phyloP scores from a whole-genome alignment of 2,113 vertebrate genomes.

The Ovis canadensis region DNA sequence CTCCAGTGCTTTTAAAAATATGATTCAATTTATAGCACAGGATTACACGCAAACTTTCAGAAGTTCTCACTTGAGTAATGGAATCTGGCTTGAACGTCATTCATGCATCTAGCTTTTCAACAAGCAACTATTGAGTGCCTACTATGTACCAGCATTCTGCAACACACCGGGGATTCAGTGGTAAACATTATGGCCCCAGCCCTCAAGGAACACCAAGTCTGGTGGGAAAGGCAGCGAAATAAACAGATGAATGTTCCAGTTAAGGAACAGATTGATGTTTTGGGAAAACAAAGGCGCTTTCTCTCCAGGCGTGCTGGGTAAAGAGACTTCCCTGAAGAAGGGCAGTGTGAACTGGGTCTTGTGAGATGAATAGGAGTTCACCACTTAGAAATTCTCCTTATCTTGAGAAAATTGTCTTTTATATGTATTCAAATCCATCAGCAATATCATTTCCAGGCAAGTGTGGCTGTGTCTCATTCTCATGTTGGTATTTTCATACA shows the following conservation, averaged over 20 bases:
- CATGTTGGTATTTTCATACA: not conserved
- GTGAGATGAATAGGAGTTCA: not conserved
- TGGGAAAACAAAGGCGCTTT: not conserved
- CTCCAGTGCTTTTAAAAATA: conserved; percentile 61
- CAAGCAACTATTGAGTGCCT: not conserved
- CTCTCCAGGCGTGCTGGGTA: not conserved
- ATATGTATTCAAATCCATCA: too few species aligned
- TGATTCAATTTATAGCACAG: conserved; percentile 60
- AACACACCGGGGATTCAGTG: not conserved
- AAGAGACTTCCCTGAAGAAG: not conserved
- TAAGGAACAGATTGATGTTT: not conserved
- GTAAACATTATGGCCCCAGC: rapidly evolving
- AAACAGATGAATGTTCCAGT: not conserved
- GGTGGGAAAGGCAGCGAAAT: not conserved
- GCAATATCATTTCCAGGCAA: not conserved
- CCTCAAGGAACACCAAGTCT: not conserved
- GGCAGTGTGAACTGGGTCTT: not conserved
- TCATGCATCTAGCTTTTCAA: conserved; percentile 16
- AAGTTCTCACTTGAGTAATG: conserved; percentile 24
- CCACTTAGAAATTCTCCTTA: not conserved
- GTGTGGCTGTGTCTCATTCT: rapidly evolving
- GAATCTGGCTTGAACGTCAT: not conserved
- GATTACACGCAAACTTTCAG: conserved; percentile 18
- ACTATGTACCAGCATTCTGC: not conserved
- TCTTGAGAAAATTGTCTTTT: not conserved